Base-by-base conservation (phyloP, 2,888 invertebrate genomes). In the Epistrophe eligans region DNA sequence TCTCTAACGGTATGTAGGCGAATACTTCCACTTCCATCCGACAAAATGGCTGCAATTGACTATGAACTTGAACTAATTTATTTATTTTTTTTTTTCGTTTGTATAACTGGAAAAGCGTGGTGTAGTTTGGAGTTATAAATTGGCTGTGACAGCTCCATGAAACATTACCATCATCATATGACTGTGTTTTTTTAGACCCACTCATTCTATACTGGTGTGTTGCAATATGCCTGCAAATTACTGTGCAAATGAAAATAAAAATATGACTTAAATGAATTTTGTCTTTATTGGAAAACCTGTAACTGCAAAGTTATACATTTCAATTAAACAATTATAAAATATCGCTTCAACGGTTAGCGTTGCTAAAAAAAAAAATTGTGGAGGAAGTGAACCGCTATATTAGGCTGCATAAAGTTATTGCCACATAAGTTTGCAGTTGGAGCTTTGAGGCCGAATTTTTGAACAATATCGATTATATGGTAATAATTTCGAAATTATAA, bases 41-140 rank as follows among this genome's bases (percentile, higher is more conserved):
- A 72, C 72, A 72, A 73, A 67, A 67, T 38, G 50, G 7, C 50
- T 77, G 67, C 13, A 50, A 77, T 81, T 77, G 77, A 67, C 84
- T 85, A 24, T 85, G 84, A 85, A 85, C 85, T 85, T 85, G 81
- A 85, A 81, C 85, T 77, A 85, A 77, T 70, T 81, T 48, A n/a
- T n/a, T 50, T 35, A 2, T 64, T 28, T 24, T 6, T 40, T 38
- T 70, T 9, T 35, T 6, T 35, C 11, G 24, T 40, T 38, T 7
- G 55, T n/a, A 2, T 24, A 70, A 70, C 64, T 70, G 55, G 55
- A 81, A 73, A 77, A 58, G 72, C 77, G 77, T 77, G 72, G 55
- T 72, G 70, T 70, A 24, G 67, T 67, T 55, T 62, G 85, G 81
- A 85, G 85, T 85, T 85, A 67, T 81, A 85, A 85, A 85, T 85